Evolutionary conservation across 2,797 vertebrate genomes (phyloP), one percentile per base, ranked within the genome.

Genomic region (Pseudotriccus pelzelni): DNA sequence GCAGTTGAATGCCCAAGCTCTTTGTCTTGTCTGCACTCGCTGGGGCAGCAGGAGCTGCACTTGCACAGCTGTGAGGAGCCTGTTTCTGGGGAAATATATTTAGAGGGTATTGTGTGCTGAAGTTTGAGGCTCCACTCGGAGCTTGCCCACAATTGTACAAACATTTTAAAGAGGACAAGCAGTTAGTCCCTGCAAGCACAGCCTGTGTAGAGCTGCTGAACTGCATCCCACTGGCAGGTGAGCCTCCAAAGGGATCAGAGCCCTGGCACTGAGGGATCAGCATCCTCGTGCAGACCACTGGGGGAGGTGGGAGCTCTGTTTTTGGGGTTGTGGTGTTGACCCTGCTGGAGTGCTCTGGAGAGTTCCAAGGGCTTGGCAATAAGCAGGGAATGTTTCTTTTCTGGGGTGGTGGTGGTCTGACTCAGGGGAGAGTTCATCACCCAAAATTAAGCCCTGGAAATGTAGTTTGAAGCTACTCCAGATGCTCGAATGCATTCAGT

Each of bases 31-130:
- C 10, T 20, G 49, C 28, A 41, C 23, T 87, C 14, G 0, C 21
- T 6, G 12, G 25, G 41, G 66, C 78, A 72, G 59, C 68, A 5
- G 62, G 14, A n/a, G 75, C 24, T 80, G 89, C 52, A 73, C 59
- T 52, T 13, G 44, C 78, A 41, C 63, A 92, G 89, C 87, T 91
- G 87, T 3, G 8, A 94, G 88, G 52, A 94, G 83, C 87, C 84
- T 89, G 6, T 32, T 87, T 41, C 39, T 62, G 88, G 85, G 62
- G 59, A 78, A 32, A 3, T 75, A 32, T 78, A 21, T 86, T 83
- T 73, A 68, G 68, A 75, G 79, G 63, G 44, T 84, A 41, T 39
- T 34, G 32, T 32, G 34, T 49, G 64, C 69, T 60, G 56, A 59
- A 73, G 60, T 74, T 67, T 4, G 6, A 2, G 14, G 36, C 82